Evolutionary conservation across 2,888 invertebrate species (phyloP), one percentile per base, ranked within the genome.

Genomic region (Leptinotarsa tumamoca): DNA sequence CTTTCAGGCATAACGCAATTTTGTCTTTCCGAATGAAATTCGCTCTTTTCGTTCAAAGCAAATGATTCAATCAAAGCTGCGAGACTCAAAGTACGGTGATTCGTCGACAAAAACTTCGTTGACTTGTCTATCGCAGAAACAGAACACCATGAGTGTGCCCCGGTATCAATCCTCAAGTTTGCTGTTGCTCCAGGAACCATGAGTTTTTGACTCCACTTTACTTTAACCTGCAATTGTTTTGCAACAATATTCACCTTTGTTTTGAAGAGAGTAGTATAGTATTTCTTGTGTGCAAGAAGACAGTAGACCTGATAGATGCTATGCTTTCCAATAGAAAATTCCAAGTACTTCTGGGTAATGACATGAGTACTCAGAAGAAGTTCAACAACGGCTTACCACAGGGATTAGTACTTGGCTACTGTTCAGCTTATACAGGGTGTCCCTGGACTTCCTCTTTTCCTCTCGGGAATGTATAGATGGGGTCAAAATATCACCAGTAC

Each of bases 111-210:
- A 77, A 91, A 90, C 58, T 87, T 88, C 0, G 90, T 89, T 73
- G 92, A 90, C 81, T 91, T 90, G 84, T 93, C 93, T 0, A 91
- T 89, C 1, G 90, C 90, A 1, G 91, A 90, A 23, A 92, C 82
- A 14, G 91, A 90, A 82, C 93, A 93, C 1, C 92, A 82, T 0
- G 92, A 92, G 75, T 89, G 88, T 0, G 91, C 89, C 0, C 89
- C 87, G 1, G 92, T 90, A 80, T 88, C 88, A 13, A 92, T 85
- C 52, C 88, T 88, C 51, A 92, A 85, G 10, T 87, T 87, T 3
- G 90, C 89, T 23, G 85, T 82, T 15, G 88, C 87, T 14, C 92
- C 92, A 0, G 92, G 92, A 71, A 86, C 86, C 23, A 89, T 87
- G 3, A 87, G 87, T 7, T 87, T 87, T 68, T 89, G 87, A 43